Evolutionary conservation across 2,113 vertebrate genomes (phyloP).

Genomic region (Sinosuthora webbiana): DNA sequence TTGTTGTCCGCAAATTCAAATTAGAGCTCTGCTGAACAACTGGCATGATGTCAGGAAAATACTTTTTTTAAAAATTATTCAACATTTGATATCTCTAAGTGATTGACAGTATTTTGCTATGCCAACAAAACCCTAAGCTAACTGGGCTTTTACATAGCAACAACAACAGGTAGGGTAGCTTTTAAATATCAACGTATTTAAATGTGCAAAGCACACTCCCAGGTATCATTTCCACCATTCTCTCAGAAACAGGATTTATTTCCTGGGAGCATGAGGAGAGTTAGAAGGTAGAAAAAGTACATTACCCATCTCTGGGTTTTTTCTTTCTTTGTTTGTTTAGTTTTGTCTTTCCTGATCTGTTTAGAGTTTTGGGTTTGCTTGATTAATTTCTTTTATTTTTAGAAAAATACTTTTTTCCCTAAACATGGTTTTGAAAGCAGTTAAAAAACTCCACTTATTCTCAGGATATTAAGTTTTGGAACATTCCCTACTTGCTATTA

Average conservation of each 20-base stretch:
- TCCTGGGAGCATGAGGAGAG: neutral
- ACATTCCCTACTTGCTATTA: neutral
- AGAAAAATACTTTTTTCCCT: neutral
- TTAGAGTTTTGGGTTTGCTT: neutral
- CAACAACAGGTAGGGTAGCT: neutral
- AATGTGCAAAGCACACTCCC: neutral
- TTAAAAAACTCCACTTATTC: neutral
- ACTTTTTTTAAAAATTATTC: fast-evolving
- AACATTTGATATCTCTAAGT: neutral
- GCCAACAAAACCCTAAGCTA: neutral
- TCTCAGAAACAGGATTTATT: neutral
- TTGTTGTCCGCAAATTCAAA: neutral
- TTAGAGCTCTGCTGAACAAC: neutral
- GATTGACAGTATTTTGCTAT: neutral
- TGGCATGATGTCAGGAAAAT: neutral
- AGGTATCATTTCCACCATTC: neutral
- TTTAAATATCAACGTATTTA: neutral
- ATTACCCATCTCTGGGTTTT: neutral
- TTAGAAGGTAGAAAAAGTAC: neutral
- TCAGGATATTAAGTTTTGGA: neutral
- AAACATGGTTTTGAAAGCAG: neutral
- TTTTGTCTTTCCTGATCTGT: neutral
- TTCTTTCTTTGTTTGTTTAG: neutral
- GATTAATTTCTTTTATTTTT: neutral
- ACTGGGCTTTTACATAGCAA: neutral